Conservation (phyloP, 2,797 vertebrate genomes). For the Ptychobarbus kaznakovi region DNA sequence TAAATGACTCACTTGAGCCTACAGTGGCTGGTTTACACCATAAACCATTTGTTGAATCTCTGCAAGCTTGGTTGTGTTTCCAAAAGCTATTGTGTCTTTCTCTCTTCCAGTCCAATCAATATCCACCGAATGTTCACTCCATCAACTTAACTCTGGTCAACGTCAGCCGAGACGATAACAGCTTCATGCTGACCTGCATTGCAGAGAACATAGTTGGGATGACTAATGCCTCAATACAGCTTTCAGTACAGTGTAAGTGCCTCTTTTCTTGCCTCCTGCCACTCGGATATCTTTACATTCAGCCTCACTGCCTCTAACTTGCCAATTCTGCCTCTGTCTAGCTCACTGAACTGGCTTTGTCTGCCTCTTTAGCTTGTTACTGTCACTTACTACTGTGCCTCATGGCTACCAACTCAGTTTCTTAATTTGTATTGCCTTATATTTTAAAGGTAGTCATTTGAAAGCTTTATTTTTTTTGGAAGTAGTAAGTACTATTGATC, state of each 20-base stretch:
- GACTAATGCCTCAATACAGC: constrained; percentile 91
- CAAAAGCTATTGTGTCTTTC: background rate
- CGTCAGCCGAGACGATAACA: constrained; percentile 92
- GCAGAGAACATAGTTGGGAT: constrained; percentile 95
- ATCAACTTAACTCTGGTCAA: constrained; percentile 92
- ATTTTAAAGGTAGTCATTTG: constrained; percentile 4
- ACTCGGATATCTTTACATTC: background rate
- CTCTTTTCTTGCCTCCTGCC: constrained; percentile 18
- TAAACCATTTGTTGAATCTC: constrained; percentile 21
- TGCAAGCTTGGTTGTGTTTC: constrained; percentile 3
- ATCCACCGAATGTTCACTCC: constrained; percentile 88
- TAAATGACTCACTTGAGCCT: background rate
- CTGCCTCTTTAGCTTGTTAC: constrained; percentile 17
- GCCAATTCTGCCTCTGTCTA: background rate
- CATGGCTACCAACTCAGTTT: background rate
- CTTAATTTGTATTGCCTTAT: constrained; percentile 18
- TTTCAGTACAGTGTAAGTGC: constrained; percentile 90
- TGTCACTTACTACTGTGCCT: background rate
- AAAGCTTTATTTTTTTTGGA: background rate
- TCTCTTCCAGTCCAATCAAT: constrained; percentile 82
- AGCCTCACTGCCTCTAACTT: background rate
- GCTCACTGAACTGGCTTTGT: background rate
- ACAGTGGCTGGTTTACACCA: constrained; percentile 26
- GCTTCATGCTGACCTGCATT: constrained; percentile 89
- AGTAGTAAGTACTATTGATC: background rate